Conservation (phyloP, 2,888 invertebrate genomes). For the Drosophila greeni region DNA sequence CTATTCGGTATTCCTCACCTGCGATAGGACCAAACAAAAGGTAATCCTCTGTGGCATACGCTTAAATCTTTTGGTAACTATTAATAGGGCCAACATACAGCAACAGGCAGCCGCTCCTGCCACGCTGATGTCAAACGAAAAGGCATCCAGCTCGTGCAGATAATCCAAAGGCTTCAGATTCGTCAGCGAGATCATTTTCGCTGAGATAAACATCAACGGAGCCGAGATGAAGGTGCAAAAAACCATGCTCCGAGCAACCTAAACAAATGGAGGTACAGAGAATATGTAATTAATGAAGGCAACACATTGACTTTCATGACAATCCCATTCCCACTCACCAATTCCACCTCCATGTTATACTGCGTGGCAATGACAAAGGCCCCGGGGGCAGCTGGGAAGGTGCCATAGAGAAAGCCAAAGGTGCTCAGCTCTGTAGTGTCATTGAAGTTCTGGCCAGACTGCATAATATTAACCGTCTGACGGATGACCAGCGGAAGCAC, state of each 20-base stretch:
- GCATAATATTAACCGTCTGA: conserved; percentile 88
- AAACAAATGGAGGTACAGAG: conserved; percentile 17
- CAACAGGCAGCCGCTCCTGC: conserved; percentile 87
- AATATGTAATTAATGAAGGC: conserved; percentile 10
- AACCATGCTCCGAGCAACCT: conserved; percentile 96
- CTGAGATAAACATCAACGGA: conserved; percentile 96
- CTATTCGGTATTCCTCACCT: conserved; percentile 81
- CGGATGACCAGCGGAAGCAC: conserved; percentile 91
- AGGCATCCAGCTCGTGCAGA: conserved; percentile 86
- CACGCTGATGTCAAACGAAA: conserved; percentile 91
- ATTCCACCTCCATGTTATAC: conserved; percentile 90
- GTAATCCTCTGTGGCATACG: conserved; percentile 91
- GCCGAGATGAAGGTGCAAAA: conserved; percentile 96
- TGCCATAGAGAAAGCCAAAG: conserved; percentile 96
- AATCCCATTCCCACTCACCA: conserved; percentile 80
- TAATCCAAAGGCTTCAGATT: conserved; percentile 85
- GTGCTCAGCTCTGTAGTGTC: conserved; percentile 91
- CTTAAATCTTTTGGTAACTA: conserved; percentile 86
- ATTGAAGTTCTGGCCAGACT: conserved; percentile 84
- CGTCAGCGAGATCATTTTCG: conserved; percentile 92
- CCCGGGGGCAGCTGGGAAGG: conserved; percentile 97
- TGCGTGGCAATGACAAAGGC: conserved; percentile 95
- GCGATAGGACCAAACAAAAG: conserved; percentile 87
- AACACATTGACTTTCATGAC: not conserved
- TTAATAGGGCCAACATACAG: conserved; percentile 88